Evolutionary conservation across 2,888 invertebrate genomes (phyloP).

Genomic region (Tenthredo scrophulariae): DNA sequence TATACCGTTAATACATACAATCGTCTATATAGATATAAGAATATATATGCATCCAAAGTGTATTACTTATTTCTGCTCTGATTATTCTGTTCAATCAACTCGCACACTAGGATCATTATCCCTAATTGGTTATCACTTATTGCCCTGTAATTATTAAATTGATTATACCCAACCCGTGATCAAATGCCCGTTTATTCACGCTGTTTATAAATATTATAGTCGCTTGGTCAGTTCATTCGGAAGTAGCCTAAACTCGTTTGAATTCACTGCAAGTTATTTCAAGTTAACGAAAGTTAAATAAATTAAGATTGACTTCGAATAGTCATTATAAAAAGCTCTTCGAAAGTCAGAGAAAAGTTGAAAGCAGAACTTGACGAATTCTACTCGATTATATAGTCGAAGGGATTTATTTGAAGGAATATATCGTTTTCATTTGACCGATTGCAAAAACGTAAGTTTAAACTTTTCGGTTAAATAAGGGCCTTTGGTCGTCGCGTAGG

Average conservation of each 20-base stretch:
- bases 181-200: background rate
- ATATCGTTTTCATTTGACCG: background rate
- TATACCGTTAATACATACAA: background rate
- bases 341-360: background rate
- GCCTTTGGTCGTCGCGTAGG: too few species aligned
- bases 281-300: too few species aligned
- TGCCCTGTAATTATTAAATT: conserved; percentile 23
- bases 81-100: conserved; percentile 17
- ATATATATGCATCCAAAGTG: too few species aligned
- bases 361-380: too few species aligned
- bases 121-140: conserved; percentile 16
- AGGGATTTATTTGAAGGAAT: background rate
- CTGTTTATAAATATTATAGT: background rate
- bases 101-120: background rate
- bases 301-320: too few species aligned
- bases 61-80: background rate
- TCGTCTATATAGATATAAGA: background rate
- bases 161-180: background rate
- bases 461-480: too few species aligned
- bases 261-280: too few species aligned
- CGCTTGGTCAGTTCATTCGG: background rate
- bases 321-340: background rate
- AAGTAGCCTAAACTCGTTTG: background rate
- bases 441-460: too few species aligned
- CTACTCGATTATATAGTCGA: background rate